Percentiles rank a stretch among this genome's conserved stretches.
These are phyloP conservation scores for Lithophane semibrunnea DNA, from an alignment of 2,888 invertebrate genomes.

Conservation along the genomic window DNA sequence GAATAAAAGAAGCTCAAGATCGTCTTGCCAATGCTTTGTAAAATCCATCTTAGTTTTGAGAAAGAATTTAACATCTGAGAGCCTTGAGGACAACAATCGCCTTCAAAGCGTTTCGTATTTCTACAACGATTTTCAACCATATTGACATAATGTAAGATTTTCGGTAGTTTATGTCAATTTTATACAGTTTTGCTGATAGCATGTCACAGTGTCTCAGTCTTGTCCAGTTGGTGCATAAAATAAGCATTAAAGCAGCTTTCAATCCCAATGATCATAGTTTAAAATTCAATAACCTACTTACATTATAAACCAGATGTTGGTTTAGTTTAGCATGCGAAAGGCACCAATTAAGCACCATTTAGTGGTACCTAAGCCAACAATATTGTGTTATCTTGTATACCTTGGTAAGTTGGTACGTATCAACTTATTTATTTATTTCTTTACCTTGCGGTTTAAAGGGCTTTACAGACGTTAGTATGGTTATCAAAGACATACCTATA, in stretches of 20 bases:
- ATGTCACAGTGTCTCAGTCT: too few relatives aligned
- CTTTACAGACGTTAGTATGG: neutral
- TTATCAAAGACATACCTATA: too few relatives aligned
- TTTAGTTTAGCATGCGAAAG: neutral
- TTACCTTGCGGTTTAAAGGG: neutral
- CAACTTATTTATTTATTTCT: neutral
- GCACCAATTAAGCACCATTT: slow-evolving; percentile 16
- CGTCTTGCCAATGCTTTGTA: neutral
- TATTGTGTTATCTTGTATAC: slow-evolving; percentile 7
- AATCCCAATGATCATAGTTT: neutral
- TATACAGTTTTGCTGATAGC: neutral
- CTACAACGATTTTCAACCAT: neutral
- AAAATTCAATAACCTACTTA: slow-evolving; percentile 18
- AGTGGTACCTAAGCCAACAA: neutral
- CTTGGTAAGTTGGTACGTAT: neutral
- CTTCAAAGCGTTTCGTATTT: neutral
- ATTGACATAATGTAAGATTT: neutral
- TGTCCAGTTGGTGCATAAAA: neutral
- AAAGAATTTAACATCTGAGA: neutral
- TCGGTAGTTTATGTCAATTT: too few relatives aligned
- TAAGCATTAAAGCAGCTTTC: neutral
- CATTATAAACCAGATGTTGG: neutral
- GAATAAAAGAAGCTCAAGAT: neutral
- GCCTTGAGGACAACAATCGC: too few relatives aligned
- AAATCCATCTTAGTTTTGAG: neutral